Evolutionary conservation across 2,888 invertebrate species (phyloP).

Genomic region (Microctonus brassicae): DNA sequence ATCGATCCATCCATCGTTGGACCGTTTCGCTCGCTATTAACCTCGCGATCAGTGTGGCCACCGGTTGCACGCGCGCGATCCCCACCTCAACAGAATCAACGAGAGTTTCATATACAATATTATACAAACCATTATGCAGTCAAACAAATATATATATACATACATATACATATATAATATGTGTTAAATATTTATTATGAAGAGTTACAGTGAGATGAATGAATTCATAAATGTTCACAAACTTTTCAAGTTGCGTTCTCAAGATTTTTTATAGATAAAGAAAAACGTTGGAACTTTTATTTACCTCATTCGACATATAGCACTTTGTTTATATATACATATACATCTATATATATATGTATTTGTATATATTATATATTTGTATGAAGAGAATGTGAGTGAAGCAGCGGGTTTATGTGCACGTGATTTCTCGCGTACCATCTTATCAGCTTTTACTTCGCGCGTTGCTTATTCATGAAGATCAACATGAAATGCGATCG

Average conservation of each 20-base stretch:
- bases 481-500: constrained; percentile 2
- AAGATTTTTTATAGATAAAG: not conserved
- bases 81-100: not conserved
- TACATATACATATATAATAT: not conserved
- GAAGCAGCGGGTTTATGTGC: not conserved
- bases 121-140: not conserved
- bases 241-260: not conserved
- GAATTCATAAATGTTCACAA: not conserved
- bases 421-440: not conserved
- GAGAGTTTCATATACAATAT: not conserved
- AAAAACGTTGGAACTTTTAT: not conserved
- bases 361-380: too few relatives aligned
- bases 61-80: constrained; percentile 43
- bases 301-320: too few relatives aligned
- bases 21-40: constrained; percentile 28
- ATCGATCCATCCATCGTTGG: constrained; percentile 39
- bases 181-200: not conserved
- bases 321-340: not conserved
- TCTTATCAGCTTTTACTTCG: constrained; percentile 3
- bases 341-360: too few relatives aligned
- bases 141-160: not conserved
- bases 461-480: constrained; percentile 30
- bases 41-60: constrained; percentile 46
- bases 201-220: not conserved
- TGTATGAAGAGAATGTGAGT: not conserved